These are phyloP conservation scores for Syngnathus acus DNA, from an alignment of 2,797 vertebrate species.

Conservation along the genomic window DNA sequence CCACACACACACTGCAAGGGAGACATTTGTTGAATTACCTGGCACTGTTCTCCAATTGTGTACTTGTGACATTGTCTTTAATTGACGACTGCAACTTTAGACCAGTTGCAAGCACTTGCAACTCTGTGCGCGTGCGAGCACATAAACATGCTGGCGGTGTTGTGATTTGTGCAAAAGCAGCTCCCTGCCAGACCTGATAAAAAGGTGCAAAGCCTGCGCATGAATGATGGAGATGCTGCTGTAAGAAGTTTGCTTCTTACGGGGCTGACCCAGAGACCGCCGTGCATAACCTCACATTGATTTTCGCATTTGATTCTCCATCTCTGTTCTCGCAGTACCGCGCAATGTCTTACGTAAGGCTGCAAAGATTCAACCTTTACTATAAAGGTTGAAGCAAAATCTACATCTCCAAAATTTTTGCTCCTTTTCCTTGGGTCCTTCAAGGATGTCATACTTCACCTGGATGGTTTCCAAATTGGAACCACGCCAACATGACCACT, in stretches of 20 bases:
- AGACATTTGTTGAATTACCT: constrained; percentile 29
- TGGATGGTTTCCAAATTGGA: too few species aligned
- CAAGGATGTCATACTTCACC: too few species aligned
- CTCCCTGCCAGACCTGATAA: constrained; percentile 29
- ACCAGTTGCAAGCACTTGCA: background rate
- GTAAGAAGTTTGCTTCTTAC: constrained; percentile 5
- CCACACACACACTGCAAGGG: background rate
- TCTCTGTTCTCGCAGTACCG: constrained; percentile 1
- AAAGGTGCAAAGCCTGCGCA: constrained; percentile 20
- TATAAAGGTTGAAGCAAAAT: background rate
- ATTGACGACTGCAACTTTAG: constrained; percentile 14
- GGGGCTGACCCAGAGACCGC: constrained; percentile 32
- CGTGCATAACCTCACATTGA: constrained; percentile 20
- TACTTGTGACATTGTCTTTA: constrained; percentile 24
- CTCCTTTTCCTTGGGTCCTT: background rate
- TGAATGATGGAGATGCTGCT: constrained; percentile 20
- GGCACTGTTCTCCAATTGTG: constrained; percentile 15
- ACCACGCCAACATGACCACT: too few species aligned
- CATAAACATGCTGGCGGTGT: constrained; percentile 1
- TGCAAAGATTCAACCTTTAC: background rate
- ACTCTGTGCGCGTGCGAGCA: background rate
- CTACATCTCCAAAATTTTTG: background rate
- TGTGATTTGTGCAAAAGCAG: constrained; percentile 9
- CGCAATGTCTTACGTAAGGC: background rate
- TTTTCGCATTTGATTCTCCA: constrained; percentile 32